These are phyloP conservation scores for Pipra filicauda DNA, from an alignment of 2,113 vertebrate species.

Conservation along the genomic window DNA sequence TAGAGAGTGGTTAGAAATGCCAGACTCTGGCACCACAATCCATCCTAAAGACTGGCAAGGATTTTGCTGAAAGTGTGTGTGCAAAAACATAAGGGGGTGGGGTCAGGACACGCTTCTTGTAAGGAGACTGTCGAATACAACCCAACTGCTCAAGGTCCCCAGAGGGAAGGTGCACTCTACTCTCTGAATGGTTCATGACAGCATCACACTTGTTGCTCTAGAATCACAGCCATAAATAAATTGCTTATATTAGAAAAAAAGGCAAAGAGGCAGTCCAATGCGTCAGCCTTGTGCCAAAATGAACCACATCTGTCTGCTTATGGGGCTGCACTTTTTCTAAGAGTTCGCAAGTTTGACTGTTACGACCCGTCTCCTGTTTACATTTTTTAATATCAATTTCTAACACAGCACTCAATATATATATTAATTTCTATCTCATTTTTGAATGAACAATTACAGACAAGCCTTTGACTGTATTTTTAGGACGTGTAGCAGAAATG, in stretches of 20 bases:
- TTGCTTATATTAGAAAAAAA: neutral
- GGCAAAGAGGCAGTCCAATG: neutral
- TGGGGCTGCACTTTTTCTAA: neutral
- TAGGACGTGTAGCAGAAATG: neutral
- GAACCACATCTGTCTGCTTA: neutral
- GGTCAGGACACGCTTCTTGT: neutral
- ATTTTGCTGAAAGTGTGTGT: neutral
- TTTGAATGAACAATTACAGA: neutral
- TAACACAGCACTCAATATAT: neutral
- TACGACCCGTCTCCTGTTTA: neutral
- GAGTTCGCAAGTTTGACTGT: neutral
- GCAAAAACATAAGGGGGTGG: neutral
- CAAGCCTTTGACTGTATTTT: neutral
- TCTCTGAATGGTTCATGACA: neutral
- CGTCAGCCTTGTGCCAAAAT: neutral
- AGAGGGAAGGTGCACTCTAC: neutral
- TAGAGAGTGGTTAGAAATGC: neutral
- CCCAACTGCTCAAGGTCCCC: neutral
- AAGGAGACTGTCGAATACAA: neutral
- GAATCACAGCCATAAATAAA: neutral
- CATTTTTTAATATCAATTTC: neutral
- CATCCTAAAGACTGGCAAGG: neutral
- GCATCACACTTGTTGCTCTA: neutral
- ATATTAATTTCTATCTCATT: neutral
- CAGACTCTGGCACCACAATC: neutral